phyloP scores from a whole-genome alignment of 2,797 vertebrate species.

The Gouania willdenowi region DNA sequence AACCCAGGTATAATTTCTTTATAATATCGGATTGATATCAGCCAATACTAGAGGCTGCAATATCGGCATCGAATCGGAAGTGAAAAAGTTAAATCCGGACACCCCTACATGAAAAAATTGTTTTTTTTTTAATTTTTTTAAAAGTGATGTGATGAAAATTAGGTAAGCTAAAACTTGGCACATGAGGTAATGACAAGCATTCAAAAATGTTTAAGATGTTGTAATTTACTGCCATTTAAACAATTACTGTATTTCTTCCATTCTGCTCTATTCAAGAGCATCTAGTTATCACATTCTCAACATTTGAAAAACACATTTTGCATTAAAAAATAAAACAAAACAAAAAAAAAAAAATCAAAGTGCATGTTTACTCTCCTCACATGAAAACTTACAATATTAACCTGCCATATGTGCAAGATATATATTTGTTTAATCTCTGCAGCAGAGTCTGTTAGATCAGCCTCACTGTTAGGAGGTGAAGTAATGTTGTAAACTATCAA shows the following conservation, averaged over 20 bases:
- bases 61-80: too few relatives aligned
- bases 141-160: too few relatives aligned
- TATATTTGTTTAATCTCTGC: slow-evolving; percentile 64
- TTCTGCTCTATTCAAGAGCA: slow-evolving; percentile 37
- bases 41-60: too few relatives aligned
- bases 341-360: slow-evolving; percentile 71
- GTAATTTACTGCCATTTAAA: slow-evolving; percentile 4
- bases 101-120: too few relatives aligned
- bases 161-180: slow-evolving; percentile 37
- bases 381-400: slow-evolving; percentile 74
- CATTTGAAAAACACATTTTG: slow-evolving; percentile 50
- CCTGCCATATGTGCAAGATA: slow-evolving; percentile 84
- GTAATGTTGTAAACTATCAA: slow-evolving; percentile 62
- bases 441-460: slow-evolving; percentile 78
- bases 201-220: slow-evolving; percentile 12
- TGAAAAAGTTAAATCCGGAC: too few relatives aligned
- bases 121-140: too few relatives aligned
- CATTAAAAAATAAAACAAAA: slow-evolving; percentile 38
- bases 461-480: slow-evolving; percentile 70
- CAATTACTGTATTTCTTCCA: slow-evolving; percentile 15
- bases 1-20: too few relatives aligned
- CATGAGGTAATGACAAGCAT: slow-evolving; percentile 21
- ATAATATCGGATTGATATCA: too few relatives aligned
- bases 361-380: slow-evolving; percentile 64
- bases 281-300: slow-evolving; percentile 59